A percentile compares a stretch with the other conserved stretches of the same genome.
Evolutionary conservation across 2,888 invertebrate genomes (phyloP).

Genomic region (Philereme vetulata): DNA sequence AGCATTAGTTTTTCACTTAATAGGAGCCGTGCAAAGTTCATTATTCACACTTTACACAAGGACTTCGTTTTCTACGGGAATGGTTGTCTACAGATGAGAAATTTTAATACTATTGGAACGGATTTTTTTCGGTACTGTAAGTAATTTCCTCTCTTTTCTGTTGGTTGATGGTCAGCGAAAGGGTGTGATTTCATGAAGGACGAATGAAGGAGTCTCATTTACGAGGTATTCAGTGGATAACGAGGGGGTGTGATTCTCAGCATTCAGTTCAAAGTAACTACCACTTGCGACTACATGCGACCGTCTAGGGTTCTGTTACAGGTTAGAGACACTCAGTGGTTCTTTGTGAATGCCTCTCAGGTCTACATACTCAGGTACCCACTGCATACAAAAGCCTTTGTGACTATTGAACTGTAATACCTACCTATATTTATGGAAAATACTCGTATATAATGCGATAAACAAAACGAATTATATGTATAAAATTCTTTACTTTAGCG

Average conservation of each 20-base stretch:
- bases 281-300: slow-evolving; percentile 28
- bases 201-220: slow-evolving; percentile 60
- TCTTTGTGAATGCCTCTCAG: slow-evolving; percentile 30
- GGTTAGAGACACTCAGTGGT: slow-evolving; percentile 22
- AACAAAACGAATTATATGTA: slow-evolving; percentile 2
- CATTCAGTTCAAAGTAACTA: slow-evolving; percentile 48
- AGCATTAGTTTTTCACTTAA: slow-evolving; percentile 34
- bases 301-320: slow-evolving; percentile 22
- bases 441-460: slow-evolving; percentile 8
- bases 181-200: slow-evolving; percentile 56
- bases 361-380: slow-evolving; percentile 25
- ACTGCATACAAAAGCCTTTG: slow-evolving; percentile 15
- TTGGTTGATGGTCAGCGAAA: slow-evolving; percentile 49
- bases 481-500: background rate
- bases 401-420: slow-evolving; percentile 19
- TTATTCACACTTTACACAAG: slow-evolving; percentile 47
- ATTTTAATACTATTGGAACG: slow-evolving; percentile 33
- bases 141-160: slow-evolving; percentile 40
- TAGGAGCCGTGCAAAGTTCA: slow-evolving; percentile 36
- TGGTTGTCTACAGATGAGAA: slow-evolving; percentile 41
- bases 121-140: slow-evolving; percentile 28
- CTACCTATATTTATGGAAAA: background rate
- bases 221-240: slow-evolving; percentile 64
- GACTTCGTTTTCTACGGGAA: slow-evolving; percentile 48
- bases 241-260: slow-evolving; percentile 53